Evolutionary conservation across 2,113 vertebrate genomes (phyloP).

Genomic region (Xenotilapia flavipinnis): DNA sequence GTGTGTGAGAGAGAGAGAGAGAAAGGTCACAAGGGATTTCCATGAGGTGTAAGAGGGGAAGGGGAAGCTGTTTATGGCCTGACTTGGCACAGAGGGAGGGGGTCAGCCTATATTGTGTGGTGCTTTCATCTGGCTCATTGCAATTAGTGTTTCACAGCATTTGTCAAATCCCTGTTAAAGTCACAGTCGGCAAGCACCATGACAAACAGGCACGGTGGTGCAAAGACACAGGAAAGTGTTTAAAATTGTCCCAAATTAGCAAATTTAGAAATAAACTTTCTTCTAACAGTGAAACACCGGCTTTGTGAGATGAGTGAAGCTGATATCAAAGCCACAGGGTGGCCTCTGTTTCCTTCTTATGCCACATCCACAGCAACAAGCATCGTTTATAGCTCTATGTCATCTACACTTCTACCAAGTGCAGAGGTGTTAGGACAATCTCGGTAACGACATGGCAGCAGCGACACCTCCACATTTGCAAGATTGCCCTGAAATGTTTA

Average conservation of each 20-base stretch:
- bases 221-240: background rate
- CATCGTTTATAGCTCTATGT: background rate
- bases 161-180: conserved; percentile 12
- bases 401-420: conserved; percentile 30
- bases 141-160: conserved; percentile 52
- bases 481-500: background rate
- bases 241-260: background rate
- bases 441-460: conserved; percentile 4
- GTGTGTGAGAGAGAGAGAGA: background rate
- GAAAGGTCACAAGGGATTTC: conserved; percentile 42
- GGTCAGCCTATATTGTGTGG: conserved; percentile 40
- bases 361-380: background rate
- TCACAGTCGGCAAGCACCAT: background rate
- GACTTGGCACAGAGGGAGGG: conserved; percentile 61
- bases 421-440: conserved; percentile 34
- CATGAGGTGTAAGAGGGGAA: conserved; percentile 52
- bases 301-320: background rate
- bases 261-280: background rate
- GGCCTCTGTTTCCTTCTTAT: background rate
- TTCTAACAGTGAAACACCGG: background rate
- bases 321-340: background rate
- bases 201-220: background rate
- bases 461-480: conserved; percentile 52
- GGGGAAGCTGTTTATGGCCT: conserved; percentile 54
- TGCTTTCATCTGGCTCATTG: conserved; percentile 51